phyloP scores from a whole-genome alignment of 2,113 vertebrate genomes.

The Myotis lucifugus region DNA sequence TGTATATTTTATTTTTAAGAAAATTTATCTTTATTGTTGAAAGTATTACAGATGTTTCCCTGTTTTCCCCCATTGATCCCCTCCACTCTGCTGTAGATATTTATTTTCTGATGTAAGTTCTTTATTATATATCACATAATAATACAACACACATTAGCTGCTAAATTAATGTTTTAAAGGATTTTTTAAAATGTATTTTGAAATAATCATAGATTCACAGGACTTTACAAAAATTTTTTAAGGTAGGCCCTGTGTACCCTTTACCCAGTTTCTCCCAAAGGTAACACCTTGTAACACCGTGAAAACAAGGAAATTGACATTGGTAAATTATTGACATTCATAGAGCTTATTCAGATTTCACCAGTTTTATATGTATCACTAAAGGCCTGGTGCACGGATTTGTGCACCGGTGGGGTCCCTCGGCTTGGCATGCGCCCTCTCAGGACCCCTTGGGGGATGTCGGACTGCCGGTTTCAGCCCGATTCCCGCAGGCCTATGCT shows the following conservation, averaged over 20 bases:
- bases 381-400: too few relatives aligned
- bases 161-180: not conserved
- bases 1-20: too few relatives aligned
- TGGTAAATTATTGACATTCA: not conserved
- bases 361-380: not conserved
- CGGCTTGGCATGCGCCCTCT: too few relatives aligned
- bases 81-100: not conserved
- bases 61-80: too few relatives aligned
- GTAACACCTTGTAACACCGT: not conserved
- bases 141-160: not conserved
- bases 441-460: too few relatives aligned
- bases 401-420: too few relatives aligned
- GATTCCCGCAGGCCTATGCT: not conserved
- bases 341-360: not conserved
- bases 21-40: too few relatives aligned
- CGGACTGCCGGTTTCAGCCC: too few relatives aligned
- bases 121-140: not conserved
- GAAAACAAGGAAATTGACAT: not conserved
- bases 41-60: too few relatives aligned
- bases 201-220: not conserved
- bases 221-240: not conserved
- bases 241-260: not conserved
- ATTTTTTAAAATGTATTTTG: conserved; percentile 35
- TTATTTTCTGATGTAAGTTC: conserved; percentile 30
- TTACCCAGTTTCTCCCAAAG: not conserved